phyloP scores from a whole-genome alignment of 2,888 invertebrate species.

The Callosobruchus maculatus region DNA sequence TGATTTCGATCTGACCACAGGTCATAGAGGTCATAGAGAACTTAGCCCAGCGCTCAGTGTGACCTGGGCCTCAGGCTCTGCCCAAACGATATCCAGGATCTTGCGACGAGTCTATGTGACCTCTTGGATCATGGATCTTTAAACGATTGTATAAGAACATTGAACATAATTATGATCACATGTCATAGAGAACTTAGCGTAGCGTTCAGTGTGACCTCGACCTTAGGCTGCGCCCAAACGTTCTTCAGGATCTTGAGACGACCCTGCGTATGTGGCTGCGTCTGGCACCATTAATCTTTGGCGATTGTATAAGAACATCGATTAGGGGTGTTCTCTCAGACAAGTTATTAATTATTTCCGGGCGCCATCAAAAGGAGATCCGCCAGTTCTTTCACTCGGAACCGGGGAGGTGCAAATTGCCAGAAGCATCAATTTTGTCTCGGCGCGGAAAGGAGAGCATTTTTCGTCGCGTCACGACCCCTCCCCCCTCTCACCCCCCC shows the following conservation, averaged over 20 bases:
- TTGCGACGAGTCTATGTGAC: too few species aligned
- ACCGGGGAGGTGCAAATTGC: slow-evolving; percentile 38
- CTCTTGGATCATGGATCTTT: too few species aligned
- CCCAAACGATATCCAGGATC: too few species aligned
- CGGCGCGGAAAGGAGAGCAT: slow-evolving; percentile 10
- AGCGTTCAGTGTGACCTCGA: too few species aligned
- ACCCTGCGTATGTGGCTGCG: background rate
- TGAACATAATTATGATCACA: too few species aligned
- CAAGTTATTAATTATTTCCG: slow-evolving; percentile 45
- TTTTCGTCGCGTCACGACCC: slow-evolving; percentile 19
- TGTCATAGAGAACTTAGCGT: too few species aligned
- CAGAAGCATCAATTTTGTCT: slow-evolving; percentile 38
- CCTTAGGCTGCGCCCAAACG: too few species aligned
- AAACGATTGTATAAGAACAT: too few species aligned
- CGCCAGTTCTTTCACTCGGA: slow-evolving; percentile 26
- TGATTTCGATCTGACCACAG: too few species aligned
- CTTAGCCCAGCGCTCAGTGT: too few species aligned
- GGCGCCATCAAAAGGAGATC: slow-evolving; percentile 35
- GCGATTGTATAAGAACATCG: slow-evolving; percentile 44
- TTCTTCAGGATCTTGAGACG: background rate
- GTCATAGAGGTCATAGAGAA: too few species aligned
- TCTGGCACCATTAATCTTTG: slow-evolving; percentile 42
- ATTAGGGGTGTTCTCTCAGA: slow-evolving; percentile 37
- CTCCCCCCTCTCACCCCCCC: background rate
- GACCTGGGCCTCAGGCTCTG: too few species aligned